Base-by-base conservation (phyloP, 2,888 invertebrate genomes). In the Isotomurus palustris region DNA sequence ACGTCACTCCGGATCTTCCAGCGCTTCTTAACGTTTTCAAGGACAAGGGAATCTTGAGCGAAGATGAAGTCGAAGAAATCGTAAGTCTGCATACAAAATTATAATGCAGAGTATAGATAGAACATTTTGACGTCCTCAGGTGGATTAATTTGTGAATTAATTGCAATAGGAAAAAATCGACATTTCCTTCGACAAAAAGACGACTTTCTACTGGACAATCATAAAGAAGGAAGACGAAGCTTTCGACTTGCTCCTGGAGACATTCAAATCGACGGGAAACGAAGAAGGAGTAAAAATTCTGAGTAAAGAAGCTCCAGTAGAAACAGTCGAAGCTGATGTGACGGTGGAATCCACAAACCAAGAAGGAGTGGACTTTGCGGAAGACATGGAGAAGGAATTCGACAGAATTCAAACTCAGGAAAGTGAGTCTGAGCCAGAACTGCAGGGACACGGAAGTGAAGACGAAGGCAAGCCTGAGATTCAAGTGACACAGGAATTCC, bases 1-100 rank as follows among this genome's bases (percentile, higher is more conserved):
- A 58, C 24, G 29, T 61, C 4, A 61, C 58, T 10, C 45, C 49
- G 12, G 58, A 61, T 29, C 47, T 58, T 5, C 54, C 49, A 1
- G 50, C 27, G 17, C 22, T 61, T 2, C 12, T 61, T n/a, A n/a
- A 28, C 2, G 28, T 52, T 28, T 54, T 54, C n/a, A 12, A 49
- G 10, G 29, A 58, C 32, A 54, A 48, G 53, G 57, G 43, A 1
- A 47, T 55, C 2, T 6, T 61, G 19, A 47, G 35, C 14, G 54
- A 53, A 17, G 43, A 32, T 1, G 61, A 61, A n/a, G 43, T 38
- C 14, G 54, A 54, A 48, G 50, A 44, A 32, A 55, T 61, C 47
- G 61, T 61, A 53, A n/a, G n/a, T n/a, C n/a, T n/a, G n/a, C n/a
- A n/a, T n/a, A n/a, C n/a, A n/a, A n/a, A n/a, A n/a, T n/a, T n/a